phyloP scores from a whole-genome alignment of 2,888 invertebrate species.

The Drosophila kanekoi region DNA sequence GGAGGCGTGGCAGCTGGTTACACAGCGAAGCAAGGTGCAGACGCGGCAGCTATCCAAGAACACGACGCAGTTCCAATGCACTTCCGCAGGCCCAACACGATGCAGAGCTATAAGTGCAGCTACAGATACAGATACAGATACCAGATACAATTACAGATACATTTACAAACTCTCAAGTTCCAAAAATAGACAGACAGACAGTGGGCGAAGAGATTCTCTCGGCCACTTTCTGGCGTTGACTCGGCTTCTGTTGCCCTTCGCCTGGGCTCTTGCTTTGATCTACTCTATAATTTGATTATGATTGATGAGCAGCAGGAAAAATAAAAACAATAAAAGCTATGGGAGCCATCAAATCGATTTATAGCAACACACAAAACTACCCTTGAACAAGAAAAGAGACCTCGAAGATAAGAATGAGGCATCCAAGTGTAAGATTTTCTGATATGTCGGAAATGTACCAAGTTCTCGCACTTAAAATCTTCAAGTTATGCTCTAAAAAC shows the following conservation, averaged over 20 bases:
- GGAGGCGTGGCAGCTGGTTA: constrained; percentile 21
- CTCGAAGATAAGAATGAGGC: no score
- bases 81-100: constrained; percentile 53
- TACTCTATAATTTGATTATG: constrained; percentile 62
- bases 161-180: constrained; percentile 50
- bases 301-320: constrained; percentile 66
- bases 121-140: constrained; percentile 33
- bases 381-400: not conserved
- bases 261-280: constrained; percentile 51
- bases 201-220: constrained; percentile 36
- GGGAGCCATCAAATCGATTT: not conserved
- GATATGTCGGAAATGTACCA: no score
- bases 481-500: no score
- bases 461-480: no score
- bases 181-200: constrained; percentile 63
- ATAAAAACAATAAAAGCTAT: not conserved
- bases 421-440: no score
- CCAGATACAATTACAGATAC: constrained; percentile 29
- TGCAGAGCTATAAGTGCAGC: constrained; percentile 25
- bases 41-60: no score
- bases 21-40: constrained; percentile 65
- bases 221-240: no score
- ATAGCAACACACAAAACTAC: not conserved
- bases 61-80: no score
- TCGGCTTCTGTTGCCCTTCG: constrained; percentile 8